Conservation (phyloP, 2,113 vertebrate species). For the Potamarius usumacintae region DNA sequence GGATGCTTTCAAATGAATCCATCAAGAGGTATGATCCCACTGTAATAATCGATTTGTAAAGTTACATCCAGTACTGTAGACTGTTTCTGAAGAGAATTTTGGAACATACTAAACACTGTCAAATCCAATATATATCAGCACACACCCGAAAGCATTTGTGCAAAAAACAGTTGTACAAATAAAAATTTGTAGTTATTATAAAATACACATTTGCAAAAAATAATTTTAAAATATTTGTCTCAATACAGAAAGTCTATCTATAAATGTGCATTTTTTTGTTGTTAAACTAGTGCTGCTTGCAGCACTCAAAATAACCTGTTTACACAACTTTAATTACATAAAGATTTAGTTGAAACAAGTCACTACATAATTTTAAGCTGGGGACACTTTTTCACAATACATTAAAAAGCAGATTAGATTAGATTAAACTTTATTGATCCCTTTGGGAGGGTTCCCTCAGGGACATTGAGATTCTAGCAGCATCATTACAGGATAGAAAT, state of each 20-base stretch:
- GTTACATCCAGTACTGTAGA: not conserved
- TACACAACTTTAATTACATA: not conserved
- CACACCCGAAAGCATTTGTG: not conserved
- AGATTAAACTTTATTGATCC: no score
- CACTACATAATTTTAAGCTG: not conserved
- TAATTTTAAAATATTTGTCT: not conserved
- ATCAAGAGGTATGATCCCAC: constrained; percentile 77
- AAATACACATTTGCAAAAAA: not conserved
- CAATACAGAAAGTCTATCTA: not conserved
- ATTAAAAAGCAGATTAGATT: not conserved
- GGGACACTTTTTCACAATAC: not conserved
- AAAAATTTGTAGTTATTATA: not conserved
- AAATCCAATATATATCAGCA: not conserved
- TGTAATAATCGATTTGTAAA: constrained; percentile 49
- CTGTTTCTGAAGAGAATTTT: not conserved
- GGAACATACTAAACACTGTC: not conserved
- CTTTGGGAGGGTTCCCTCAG: no score
- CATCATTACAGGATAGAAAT: no score
- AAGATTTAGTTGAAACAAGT: not conserved
- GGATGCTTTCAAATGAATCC: constrained; percentile 55
- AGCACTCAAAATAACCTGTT: not conserved
- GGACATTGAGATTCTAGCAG: no score
- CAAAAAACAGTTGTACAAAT: not conserved
- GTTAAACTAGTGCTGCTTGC: not conserved
- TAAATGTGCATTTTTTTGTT: not conserved